Evolutionary conservation across 2,797 vertebrate genomes (phyloP), one percentile per base, ranked within the genome.

Genomic region (Diplodus puntazzo): DNA sequence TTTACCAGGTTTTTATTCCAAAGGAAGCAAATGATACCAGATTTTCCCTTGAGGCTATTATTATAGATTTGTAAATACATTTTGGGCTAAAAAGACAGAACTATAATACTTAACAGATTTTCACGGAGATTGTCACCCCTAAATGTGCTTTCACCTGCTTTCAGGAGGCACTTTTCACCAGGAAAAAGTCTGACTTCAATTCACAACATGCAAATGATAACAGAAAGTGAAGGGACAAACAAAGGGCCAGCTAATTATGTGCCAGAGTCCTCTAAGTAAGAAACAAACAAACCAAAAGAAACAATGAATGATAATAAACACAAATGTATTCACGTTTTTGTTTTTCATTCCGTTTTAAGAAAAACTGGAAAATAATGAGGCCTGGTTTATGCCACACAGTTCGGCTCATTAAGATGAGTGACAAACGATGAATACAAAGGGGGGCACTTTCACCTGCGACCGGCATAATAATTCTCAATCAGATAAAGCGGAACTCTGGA

Each of bases 391-490:
- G 55, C 68, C 14, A 4, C 45, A 3, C 0, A 11, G 73, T 52
- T 54, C 52, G n/a, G 16, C 77, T 81, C 71, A 49, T 75, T 83
- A 68, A 52, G 49, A 58, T 61, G 59, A 79, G 54, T 42, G 68
- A 72, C 54, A 52, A 27, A 64, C 0, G 11, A 10, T 39, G 48
- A 53, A 61, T 0, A 42, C 3, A 0, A 18, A 39, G 27, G 27
- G 27, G 27, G n/a, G 4, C 20, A 27, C 27, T 63, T 66, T 53
- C 65, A 48, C 54, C 53, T 69, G 25, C 11, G 39, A 23, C 18
- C 42, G 1, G 34, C 46, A 39, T 39, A 30, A 77, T 1, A 5
- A 3, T 11, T 23, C 27, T 58, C 61, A 27, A 16, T 55, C 48
- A 42, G 53, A 58, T 5, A 10, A 50, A 8, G 58, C 42, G 9